A percentile compares a stretch with the other conserved stretches of the same genome.
Evolutionary conservation across 1,140 invertebrate species (phyloP).

Genomic region (Bombus polaris): DNA sequence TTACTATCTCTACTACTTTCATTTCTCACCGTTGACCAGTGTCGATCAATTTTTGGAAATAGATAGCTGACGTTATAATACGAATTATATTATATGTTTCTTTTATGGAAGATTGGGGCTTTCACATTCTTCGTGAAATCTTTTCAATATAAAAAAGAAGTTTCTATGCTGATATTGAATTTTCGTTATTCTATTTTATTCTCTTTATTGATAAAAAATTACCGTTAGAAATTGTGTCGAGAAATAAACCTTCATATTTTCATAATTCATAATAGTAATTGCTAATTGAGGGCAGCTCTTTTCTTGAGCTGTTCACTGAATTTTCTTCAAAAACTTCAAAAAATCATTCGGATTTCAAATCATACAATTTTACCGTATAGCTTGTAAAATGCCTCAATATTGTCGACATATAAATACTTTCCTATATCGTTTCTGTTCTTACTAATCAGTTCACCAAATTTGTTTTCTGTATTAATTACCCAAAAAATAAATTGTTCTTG

Average conservation of each 20-base stretch:
- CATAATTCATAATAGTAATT: neutral
- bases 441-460: too few species aligned
- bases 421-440: too few species aligned
- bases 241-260: neutral
- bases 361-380: neutral
- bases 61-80: neutral
- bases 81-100: too few species aligned
- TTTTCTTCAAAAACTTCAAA: constrained; percentile 22
- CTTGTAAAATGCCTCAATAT: neutral
- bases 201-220: neutral
- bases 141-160: neutral
- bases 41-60: neutral
- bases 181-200: neutral
- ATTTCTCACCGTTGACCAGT: neutral
- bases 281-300: neutral
- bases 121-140: neutral
- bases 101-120: neutral
- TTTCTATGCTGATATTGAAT: neutral
- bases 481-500: too few species aligned
- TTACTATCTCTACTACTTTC: constrained; percentile 34
- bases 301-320: too few species aligned
- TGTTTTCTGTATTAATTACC: too few species aligned
- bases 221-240: neutral
- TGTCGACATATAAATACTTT: too few species aligned
- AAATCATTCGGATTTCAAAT: constrained; percentile 52